phyloP scores from a whole-genome alignment of 2,797 vertebrate species.

The Fringilla coelebs region DNA sequence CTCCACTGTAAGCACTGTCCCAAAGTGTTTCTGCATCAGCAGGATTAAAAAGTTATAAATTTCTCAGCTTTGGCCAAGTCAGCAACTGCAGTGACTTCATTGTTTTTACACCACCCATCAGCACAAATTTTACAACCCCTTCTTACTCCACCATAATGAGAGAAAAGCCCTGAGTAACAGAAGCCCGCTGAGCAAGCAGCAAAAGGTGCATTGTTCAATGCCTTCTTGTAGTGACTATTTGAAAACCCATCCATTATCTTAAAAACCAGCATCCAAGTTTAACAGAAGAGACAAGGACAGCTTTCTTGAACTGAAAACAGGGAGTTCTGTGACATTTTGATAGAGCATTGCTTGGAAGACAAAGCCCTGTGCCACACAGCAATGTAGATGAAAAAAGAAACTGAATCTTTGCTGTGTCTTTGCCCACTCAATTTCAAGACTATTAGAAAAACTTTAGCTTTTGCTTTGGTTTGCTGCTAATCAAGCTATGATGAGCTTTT shows the following conservation, averaged over 20 bases:
- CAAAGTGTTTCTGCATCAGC: not conserved
- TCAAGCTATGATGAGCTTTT: not conserved
- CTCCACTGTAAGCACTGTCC: not conserved
- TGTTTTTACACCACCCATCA: not conserved
- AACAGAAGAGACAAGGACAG: not conserved
- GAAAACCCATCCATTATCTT: not conserved
- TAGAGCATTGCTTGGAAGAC: not conserved
- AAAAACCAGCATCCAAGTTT: not conserved
- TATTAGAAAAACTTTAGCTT: not conserved
- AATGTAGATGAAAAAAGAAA: not conserved
- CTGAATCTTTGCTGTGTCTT: not conserved
- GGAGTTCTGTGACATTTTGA: not conserved
- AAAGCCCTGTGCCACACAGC: not conserved
- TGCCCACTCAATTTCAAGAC: not conserved
- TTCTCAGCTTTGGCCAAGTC: not conserved
- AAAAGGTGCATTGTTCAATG: not conserved
- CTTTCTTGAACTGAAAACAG: not conserved
- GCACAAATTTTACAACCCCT: not conserved
- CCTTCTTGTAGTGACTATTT: not conserved
- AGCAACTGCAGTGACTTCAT: not conserved
- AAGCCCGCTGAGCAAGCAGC: not conserved
- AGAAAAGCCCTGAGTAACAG: not conserved
- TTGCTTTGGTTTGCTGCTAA: not conserved
- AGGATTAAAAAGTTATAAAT: not conserved
- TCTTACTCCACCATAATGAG: not conserved